Percentiles rank a stretch among this genome's conserved stretches.
Evolutionary conservation across 2,113 vertebrate genomes (phyloP).

Genomic region (Jacana jacana): DNA sequence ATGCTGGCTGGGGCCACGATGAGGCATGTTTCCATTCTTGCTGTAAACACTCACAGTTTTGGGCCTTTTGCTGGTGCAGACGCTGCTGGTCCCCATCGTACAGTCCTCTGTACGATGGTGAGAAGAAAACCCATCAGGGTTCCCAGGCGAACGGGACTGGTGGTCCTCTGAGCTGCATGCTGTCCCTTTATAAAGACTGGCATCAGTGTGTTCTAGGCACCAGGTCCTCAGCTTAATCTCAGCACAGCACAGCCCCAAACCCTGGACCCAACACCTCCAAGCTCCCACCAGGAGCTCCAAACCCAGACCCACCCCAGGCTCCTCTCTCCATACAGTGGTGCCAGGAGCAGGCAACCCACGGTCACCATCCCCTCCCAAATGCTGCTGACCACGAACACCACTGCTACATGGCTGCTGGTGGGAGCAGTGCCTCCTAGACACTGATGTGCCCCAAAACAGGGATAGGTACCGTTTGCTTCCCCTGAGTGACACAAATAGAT

Average conservation of each 20-base stretch:
- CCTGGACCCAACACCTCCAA: background rate
- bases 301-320: background rate
- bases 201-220: accelerated
- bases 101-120: background rate
- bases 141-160: background rate
- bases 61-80: background rate
- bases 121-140: accelerated
- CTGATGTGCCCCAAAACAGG: background rate
- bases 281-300: background rate
- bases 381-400: accelerated
- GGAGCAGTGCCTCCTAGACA: background rate
- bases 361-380: background rate
- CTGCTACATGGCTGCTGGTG: background rate
- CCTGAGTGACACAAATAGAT: background rate
- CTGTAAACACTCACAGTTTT: background rate
- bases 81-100: background rate
- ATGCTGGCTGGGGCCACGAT: background rate
- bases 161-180: accelerated
- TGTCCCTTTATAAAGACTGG: background rate
- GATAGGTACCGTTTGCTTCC: background rate
- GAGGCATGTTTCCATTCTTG: background rate
- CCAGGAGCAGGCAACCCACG: background rate
- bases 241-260: background rate
- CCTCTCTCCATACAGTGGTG: background rate
- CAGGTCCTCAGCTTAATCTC: background rate